phyloP scores from a whole-genome alignment of 2,797 vertebrate species.

The Aeoliscus strigatus region DNA sequence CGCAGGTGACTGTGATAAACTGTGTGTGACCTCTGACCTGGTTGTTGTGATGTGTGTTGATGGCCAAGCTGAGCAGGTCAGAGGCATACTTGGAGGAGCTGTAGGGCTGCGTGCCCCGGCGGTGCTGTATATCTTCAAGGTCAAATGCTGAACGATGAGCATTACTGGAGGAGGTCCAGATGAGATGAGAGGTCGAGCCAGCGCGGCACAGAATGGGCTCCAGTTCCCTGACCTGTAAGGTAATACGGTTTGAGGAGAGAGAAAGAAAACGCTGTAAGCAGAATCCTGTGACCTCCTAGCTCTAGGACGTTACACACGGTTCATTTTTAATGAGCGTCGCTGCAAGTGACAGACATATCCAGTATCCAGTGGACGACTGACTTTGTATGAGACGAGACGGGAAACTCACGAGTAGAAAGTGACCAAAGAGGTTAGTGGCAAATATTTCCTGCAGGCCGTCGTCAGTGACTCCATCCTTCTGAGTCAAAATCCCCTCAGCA shows the following conservation, averaged over 20 bases:
- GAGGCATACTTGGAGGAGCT: conserved; percentile 95
- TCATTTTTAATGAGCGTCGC: conserved; percentile 64
- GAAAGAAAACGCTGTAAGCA: conserved; percentile 30
- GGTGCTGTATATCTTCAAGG: conserved; percentile 86
- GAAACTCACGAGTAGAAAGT: conserved; percentile 85
- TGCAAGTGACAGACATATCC: conserved; percentile 51
- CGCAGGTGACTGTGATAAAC: not conserved
- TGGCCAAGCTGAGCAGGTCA: conserved; percentile 86
- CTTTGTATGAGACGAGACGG: too few species aligned
- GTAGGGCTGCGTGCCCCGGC: conserved; percentile 81
- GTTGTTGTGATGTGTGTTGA: conserved; percentile 85
- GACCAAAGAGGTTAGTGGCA: conserved; percentile 91
- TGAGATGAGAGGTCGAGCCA: conserved; percentile 73
- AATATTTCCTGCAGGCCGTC: conserved; percentile 89
- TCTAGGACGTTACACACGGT: conserved; percentile 27
- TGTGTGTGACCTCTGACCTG: conserved; percentile 61
- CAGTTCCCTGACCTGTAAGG: conserved; percentile 88
- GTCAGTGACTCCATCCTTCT: conserved; percentile 78
- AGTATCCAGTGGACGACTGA: conserved; percentile 34
- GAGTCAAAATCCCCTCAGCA: conserved; percentile 85
- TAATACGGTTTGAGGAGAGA: too few species aligned
- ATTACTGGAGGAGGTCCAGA: conserved; percentile 95
- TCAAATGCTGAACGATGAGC: conserved; percentile 83
- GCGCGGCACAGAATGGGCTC: conserved; percentile 77
- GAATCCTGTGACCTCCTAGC: conserved; percentile 39